These are phyloP conservation scores for Anorthoa munda DNA, from an alignment of 2,888 invertebrate species.

Conservation along the genomic window DNA sequence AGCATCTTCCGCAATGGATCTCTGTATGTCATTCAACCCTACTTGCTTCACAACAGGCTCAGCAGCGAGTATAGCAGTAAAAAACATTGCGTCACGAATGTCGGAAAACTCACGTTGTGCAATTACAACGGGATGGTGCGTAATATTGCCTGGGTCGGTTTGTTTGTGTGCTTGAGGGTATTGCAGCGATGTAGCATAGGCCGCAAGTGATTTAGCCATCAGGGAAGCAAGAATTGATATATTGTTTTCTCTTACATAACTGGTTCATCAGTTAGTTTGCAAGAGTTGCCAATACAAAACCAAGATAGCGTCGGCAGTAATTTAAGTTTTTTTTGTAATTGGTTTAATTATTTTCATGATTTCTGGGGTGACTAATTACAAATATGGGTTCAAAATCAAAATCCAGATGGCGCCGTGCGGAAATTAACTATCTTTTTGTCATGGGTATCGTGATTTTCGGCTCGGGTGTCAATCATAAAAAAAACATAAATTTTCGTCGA, in stretches of 20 bases:
- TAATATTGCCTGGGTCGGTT: slow-evolving; percentile 32
- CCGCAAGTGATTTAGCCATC: background rate
- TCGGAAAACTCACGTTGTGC: slow-evolving; percentile 54
- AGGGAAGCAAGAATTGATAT: background rate
- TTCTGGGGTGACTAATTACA: too few species aligned
- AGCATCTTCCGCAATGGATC: slow-evolving; percentile 39
- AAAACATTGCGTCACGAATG: slow-evolving; percentile 51
- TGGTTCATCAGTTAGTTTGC: background rate
- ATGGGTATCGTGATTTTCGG: too few species aligned
- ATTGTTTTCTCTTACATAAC: background rate
- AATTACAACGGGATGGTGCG: slow-evolving; percentile 51
- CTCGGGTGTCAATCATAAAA: slow-evolving; percentile 48
- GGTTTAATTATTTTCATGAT: too few species aligned
- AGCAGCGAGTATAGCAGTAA: slow-evolving; percentile 29
- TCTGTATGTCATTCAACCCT: slow-evolving; percentile 50
- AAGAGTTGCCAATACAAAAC: too few species aligned
- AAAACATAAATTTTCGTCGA: slow-evolving; percentile 40
- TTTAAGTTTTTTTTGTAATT: too few species aligned
- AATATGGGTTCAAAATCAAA: too few species aligned
- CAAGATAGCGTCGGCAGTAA: too few species aligned
- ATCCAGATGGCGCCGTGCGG: too few species aligned
- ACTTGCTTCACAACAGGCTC: slow-evolving; percentile 37
- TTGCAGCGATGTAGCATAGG: background rate
- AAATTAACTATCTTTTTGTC: too few species aligned
- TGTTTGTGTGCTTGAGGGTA: background rate